A percentile compares a stretch with the other conserved stretches of the same genome.
Conservation (phyloP, 2,888 invertebrate genomes). For the Cheilosia vulpina region DNA sequence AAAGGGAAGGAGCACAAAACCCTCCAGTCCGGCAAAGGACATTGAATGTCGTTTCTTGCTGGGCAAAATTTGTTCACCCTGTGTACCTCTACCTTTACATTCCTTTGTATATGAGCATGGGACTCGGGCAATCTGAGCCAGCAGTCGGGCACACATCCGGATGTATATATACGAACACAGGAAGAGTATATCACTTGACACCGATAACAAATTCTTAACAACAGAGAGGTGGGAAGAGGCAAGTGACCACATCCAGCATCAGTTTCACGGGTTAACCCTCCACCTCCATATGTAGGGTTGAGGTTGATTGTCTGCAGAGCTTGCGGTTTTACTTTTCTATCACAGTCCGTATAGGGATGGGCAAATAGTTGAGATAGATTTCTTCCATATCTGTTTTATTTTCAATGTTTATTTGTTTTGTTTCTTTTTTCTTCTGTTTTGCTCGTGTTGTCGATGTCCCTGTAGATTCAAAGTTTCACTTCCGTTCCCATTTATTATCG, state of each 20-base stretch:
- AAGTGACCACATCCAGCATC: slow-evolving; percentile 64
- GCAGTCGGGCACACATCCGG: slow-evolving; percentile 18
- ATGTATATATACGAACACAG: neutral
- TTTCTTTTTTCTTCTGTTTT: neutral
- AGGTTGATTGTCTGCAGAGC: slow-evolving; percentile 61
- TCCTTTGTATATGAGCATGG: slow-evolving; percentile 20
- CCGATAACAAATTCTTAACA: slow-evolving; percentile 49
- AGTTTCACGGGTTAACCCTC: slow-evolving; percentile 38
- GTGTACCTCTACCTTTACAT: slow-evolving; percentile 17
- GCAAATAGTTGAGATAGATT: slow-evolving; percentile 55
- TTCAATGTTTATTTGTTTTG: slow-evolving; percentile 24
- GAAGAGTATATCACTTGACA: slow-evolving; percentile 53
- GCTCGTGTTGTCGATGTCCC: slow-evolving; percentile 25
- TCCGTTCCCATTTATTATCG: slow-evolving; percentile 66
- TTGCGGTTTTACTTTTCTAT: slow-evolving; percentile 12
- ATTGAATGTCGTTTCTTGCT: slow-evolving; percentile 49
- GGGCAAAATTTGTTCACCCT: slow-evolving; percentile 40
- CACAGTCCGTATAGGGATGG: slow-evolving; percentile 2
- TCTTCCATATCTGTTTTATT: slow-evolving; percentile 20
- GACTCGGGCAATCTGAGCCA: neutral
- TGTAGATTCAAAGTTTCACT: slow-evolving; percentile 60
- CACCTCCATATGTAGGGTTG: slow-evolving; percentile 17
- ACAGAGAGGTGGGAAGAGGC: slow-evolving; percentile 22
- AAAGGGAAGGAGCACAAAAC: slow-evolving; percentile 24
- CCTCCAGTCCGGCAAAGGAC: slow-evolving; percentile 55